Evolutionary conservation across 2,888 invertebrate species (phyloP).

Genomic region (Ectemnius lituratus): DNA sequence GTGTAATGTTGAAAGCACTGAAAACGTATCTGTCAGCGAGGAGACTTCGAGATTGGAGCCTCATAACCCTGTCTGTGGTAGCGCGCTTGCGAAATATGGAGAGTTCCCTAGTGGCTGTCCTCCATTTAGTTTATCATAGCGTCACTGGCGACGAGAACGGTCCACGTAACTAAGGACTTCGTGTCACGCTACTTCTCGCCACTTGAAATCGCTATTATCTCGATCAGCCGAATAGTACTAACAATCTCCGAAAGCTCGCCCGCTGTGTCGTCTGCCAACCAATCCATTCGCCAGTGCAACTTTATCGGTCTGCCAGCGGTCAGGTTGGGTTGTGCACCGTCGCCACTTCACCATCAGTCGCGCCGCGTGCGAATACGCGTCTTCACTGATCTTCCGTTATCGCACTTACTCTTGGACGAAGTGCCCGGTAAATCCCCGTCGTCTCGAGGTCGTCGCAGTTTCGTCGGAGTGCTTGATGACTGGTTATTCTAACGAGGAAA

Average conservation of each 20-base stretch:
- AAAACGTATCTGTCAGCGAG: slow-evolving; percentile 62
- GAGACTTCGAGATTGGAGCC: slow-evolving; percentile 61
- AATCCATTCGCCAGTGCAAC: slow-evolving; percentile 10
- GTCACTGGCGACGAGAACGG: not conserved
- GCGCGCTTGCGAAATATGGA: slow-evolving; percentile 31
- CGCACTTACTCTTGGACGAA: too few relatives aligned
- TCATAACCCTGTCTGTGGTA: slow-evolving; percentile 68
- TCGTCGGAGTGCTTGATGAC: too few relatives aligned
- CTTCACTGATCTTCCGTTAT: not conserved
- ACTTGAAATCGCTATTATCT: slow-evolving; percentile 13
- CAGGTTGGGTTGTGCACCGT: slow-evolving; percentile 10
- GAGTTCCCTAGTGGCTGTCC: slow-evolving; percentile 19
- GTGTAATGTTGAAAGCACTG: slow-evolving; percentile 55
- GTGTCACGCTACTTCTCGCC: not conserved
- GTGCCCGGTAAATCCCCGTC: too few relatives aligned
- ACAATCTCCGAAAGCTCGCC: slow-evolving; percentile 29
- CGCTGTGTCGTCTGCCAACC: slow-evolving; percentile 36
- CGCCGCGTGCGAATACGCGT: slow-evolving; percentile 2
- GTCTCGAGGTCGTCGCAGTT: too few relatives aligned
- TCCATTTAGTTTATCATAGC: slow-evolving; percentile 18
- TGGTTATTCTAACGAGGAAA: too few relatives aligned
- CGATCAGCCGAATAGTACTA: slow-evolving; percentile 21
- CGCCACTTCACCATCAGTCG: not conserved
- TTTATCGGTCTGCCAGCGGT: slow-evolving; percentile 9
- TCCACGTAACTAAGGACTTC: slow-evolving; percentile 2